Evolutionary conservation across 2,797 vertebrate genomes (phyloP).

Genomic region (Myoxocephalus aenaeus): DNA sequence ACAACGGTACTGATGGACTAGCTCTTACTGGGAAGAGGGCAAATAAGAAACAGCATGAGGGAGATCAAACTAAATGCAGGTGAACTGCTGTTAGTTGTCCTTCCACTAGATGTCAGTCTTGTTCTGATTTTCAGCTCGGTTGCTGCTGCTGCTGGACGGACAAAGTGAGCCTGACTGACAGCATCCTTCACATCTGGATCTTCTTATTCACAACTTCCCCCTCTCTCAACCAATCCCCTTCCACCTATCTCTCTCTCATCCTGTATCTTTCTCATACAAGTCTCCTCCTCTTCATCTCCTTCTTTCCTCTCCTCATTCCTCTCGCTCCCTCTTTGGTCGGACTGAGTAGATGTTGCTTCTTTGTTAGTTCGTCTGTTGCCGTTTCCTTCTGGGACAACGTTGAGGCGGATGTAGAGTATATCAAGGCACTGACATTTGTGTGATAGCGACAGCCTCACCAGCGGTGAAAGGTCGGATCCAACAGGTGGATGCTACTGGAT

Average conservation of each 20-base stretch:
- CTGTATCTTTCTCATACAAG: background rate
- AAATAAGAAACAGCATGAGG: background rate
- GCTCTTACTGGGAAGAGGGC: background rate
- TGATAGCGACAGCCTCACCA: background rate
- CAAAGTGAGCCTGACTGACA: too few relatives aligned
- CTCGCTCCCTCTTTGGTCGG: background rate
- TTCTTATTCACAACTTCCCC: background rate
- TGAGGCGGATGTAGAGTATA: background rate
- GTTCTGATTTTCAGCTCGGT: background rate
- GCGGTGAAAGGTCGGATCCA: background rate
- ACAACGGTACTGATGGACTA: background rate
- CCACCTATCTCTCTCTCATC: background rate
- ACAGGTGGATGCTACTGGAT: background rate
- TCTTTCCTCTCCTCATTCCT: background rate
- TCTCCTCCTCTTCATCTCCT: background rate
- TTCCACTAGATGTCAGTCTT: conserved; percentile 48
- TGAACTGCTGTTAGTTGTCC: background rate
- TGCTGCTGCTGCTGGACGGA: background rate
- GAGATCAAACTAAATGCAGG: background rate
- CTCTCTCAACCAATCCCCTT: background rate
- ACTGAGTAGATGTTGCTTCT: background rate
- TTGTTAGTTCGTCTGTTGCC: background rate
- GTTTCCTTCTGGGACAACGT: background rate
- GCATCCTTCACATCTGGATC: background rate
- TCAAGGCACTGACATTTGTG: background rate